phyloP scores from a whole-genome alignment of 2,797 vertebrate species.

The Megaceryle alcyon region DNA sequence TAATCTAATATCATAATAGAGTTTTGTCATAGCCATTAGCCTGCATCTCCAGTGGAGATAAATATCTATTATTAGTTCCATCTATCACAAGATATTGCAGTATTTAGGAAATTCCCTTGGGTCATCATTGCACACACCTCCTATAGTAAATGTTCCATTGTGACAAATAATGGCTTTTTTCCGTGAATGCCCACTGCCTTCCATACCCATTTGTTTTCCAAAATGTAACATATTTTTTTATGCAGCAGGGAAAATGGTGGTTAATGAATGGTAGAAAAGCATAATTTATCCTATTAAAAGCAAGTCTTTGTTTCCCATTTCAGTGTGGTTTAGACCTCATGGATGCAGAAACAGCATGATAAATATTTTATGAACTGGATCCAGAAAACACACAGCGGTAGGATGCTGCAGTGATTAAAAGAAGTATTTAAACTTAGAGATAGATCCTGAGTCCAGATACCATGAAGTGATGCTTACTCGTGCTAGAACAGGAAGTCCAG shows the following conservation, averaged over 20 bases:
- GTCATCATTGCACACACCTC: neutral
- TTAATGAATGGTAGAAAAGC: constrained; percentile 33
- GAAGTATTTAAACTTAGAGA: neutral
- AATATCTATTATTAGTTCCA: constrained; percentile 22
- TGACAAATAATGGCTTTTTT: constrained; percentile 6
- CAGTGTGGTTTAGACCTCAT: neutral
- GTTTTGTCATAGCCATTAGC: neutral
- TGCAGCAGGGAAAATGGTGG: neutral
- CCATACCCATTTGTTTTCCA: neutral
- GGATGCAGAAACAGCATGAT: constrained; percentile 17
- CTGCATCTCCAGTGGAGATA: neutral
- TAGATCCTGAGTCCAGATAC: neutral
- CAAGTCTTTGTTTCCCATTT: neutral
- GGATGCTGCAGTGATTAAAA: constrained; percentile 7
- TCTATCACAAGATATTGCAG: constrained; percentile 11
- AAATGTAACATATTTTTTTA: neutral
- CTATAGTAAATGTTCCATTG: neutral
- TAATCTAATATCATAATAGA: constrained; percentile 15
- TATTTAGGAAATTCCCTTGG: neutral
- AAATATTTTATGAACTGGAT: constrained; percentile 37
- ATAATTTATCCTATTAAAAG: constrained; percentile 24
- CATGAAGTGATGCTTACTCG: neutral
- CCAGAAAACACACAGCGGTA: neutral
- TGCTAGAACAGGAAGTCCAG: neutral
- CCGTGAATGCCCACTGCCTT: neutral